Conservation (phyloP, 2,797 vertebrate genomes). For the Chrosomus eos region DNA sequence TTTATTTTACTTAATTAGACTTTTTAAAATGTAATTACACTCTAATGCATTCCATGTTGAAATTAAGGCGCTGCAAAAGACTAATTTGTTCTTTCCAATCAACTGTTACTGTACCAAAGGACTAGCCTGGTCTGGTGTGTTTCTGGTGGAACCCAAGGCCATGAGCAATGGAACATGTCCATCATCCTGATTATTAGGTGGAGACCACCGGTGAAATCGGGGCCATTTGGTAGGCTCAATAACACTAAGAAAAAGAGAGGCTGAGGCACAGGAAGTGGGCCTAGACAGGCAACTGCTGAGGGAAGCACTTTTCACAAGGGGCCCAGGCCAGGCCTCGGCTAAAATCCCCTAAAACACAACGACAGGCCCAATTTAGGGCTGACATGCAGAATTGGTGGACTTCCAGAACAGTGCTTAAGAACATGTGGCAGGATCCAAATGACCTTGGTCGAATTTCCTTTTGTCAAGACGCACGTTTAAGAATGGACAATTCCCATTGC, state of each 20-base stretch:
- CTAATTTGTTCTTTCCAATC: slow-evolving; percentile 67
- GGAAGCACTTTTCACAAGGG: slow-evolving; percentile 78
- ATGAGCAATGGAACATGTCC: slow-evolving; percentile 80
- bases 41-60: slow-evolving; percentile 72
- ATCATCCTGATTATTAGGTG: slow-evolving; percentile 81
- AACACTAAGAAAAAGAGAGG: slow-evolving; percentile 80
- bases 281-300: slow-evolving; percentile 89
- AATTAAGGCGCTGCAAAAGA: slow-evolving; percentile 70
- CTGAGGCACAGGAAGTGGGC: slow-evolving; percentile 87
- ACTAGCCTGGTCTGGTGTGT: slow-evolving; percentile 51
- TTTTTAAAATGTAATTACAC: slow-evolving; percentile 79
- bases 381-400: slow-evolving; percentile 72
- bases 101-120: slow-evolving; percentile 57
- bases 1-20: slow-evolving; percentile 76
- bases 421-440: slow-evolving; percentile 48
- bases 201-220: slow-evolving; percentile 86
- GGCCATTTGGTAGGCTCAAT: slow-evolving; percentile 85
- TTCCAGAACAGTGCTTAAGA: slow-evolving; percentile 58
- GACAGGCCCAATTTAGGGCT: slow-evolving; percentile 79
- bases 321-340: slow-evolving; percentile 63
- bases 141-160: slow-evolving; percentile 84
- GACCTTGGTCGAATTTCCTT: slow-evolving; percentile 20
- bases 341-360: slow-evolving; percentile 72
- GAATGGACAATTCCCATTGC: not conserved
- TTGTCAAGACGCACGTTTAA: not conserved